A percentile compares a stretch with the other conserved stretches of the same genome.
Conservation (phyloP, 2,888 invertebrate species). For the Microctonus brassicae region DNA sequence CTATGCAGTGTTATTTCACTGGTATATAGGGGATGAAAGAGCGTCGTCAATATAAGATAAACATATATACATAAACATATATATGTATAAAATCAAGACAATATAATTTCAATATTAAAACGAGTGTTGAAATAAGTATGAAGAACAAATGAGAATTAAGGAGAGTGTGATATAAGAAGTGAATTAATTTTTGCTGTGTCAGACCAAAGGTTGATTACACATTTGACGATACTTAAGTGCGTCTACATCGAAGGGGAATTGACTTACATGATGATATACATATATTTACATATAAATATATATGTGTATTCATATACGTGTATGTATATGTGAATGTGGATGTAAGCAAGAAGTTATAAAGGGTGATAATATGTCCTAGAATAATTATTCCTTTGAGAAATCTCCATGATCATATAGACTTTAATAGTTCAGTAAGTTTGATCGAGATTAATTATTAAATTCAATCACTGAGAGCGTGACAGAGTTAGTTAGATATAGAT, state of each 20-base stretch:
- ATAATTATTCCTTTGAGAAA: slow-evolving; percentile 16
- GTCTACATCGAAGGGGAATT: too few relatives aligned
- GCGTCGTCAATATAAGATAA: neutral
- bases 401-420: neutral
- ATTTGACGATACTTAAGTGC: too few relatives aligned
- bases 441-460: slow-evolving; percentile 66
- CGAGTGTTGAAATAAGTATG: too few relatives aligned
- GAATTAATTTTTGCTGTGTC: too few relatives aligned
- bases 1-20: neutral
- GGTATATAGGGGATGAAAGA: neutral
- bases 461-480: slow-evolving; percentile 50
- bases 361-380: neutral
- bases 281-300: too few relatives aligned
- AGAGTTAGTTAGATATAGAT: too few relatives aligned
- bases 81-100: neutral
- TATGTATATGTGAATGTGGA: neutral
- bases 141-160: too few relatives aligned
- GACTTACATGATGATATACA: too few relatives aligned
- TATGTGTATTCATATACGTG: too few relatives aligned
- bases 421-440: slow-evolving; percentile 52
- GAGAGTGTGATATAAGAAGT: too few relatives aligned
- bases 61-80: neutral
- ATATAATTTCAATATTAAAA: neutral
- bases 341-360: neutral
- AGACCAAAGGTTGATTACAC: too few relatives aligned